Evolutionary conservation across 2,797 vertebrate genomes (phyloP), one percentile per base, ranked within the genome.

Genomic region (Enteromius mattozi): DNA sequence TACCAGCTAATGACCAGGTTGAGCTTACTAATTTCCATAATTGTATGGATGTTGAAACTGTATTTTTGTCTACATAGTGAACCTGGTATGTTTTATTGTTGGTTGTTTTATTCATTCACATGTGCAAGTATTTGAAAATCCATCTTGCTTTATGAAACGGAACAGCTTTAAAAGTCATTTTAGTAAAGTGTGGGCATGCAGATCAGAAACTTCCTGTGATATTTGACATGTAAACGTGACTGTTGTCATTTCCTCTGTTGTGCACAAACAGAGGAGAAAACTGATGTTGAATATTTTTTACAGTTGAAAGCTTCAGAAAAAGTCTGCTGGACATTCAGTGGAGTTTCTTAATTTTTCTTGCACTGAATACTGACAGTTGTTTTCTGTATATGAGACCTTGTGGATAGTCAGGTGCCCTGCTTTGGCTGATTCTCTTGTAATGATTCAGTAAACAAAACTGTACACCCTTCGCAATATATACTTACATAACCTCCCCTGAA

Each of bases 401-500:
- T 21, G 24, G 8, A 75, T 51, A 65, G 30, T 37, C 61, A 77
- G 72, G 3, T 83, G 30, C 10, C 59, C 47, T 59, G 49, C 21
- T 45, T 19, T 70, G 63, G 49, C 63, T 37, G 35, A 69, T 69
- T 83, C 51, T 70, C 56, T 56, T 30, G 61, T 47, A 78, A 21
- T 21, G 45, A 70, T 56, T 82, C 35, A 37, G 59, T 72, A 76
- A 76, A 82, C 80, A 86, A 42, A 78, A 79, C 75, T 35, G 69
- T 77, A 80, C 65, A 78, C 49, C 24, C 47, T 84, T 69, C 40
- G 5, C 30, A 33, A n/a, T 6, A 47, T 42, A 27, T 45, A 56
- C 47, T 89, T 85, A 61, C 72, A 59, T 78, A 89, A 87, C 76
- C 16, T 81, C 24, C 54, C 49, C 65, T 84, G 35, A 75, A 37